Conservation (phyloP, 2,888 invertebrate genomes). For the Scrobipalpa atriplicella region DNA sequence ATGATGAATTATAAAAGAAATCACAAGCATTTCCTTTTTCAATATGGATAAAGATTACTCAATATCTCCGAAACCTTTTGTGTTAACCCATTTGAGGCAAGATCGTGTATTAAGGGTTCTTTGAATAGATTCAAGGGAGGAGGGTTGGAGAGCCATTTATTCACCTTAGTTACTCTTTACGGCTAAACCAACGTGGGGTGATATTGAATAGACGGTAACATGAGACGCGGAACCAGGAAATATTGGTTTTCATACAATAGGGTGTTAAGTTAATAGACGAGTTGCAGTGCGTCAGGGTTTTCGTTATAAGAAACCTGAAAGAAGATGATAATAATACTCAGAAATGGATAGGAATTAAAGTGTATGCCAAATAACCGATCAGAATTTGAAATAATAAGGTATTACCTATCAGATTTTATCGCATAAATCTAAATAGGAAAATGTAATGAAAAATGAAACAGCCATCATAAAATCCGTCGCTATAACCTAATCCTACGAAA, state of each 20-base stretch:
- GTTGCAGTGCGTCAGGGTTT: not conserved
- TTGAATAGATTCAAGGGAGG: constrained; percentile 48
- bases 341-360: no score
- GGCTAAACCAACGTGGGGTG: constrained; percentile 42
- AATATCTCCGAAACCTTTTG: constrained; percentile 42
- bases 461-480: not conserved
- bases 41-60: constrained; percentile 24
- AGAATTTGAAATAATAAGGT: no score
- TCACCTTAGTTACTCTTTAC: constrained; percentile 59
- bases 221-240: constrained; percentile 18
- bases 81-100: constrained; percentile 54
- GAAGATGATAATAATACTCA: no score
- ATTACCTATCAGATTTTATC: no score
- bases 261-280: constrained; percentile 25
- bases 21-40: not conserved
- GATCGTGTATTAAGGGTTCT: constrained; percentile 54
- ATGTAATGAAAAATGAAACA: not conserved
- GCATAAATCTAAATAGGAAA: no score
- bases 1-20: not conserved
- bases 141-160: constrained; percentile 56
- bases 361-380: no score
- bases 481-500: not conserved
- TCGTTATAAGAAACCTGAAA: not conserved
- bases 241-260: constrained; percentile 28
- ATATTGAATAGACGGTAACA: constrained; percentile 30